Evolutionary conservation across 2,888 invertebrate species (phyloP), one percentile per base, ranked within the genome.

Genomic region (Andrena marginata): DNA sequence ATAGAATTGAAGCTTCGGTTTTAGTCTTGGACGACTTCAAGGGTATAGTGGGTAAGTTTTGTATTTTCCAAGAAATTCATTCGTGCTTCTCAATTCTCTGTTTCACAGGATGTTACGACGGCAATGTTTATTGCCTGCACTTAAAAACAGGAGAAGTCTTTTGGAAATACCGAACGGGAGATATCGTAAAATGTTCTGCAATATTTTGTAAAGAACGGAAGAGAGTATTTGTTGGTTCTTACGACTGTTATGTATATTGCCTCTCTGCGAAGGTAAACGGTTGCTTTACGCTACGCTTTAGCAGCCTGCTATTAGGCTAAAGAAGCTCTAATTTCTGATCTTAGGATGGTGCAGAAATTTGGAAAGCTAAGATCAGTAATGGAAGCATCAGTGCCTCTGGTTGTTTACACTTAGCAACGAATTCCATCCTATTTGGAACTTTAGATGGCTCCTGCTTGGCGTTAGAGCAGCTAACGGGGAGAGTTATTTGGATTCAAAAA

Each of bases 1-100:
- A 97, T 87, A 95, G 98, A 68, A 95, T 98, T 42, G 98, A 98
- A 94, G 96, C 97, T 0, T 95, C 96, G 1, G 94, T 96, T 1
- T 92, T 95, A 16, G 95, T 95, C 87, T 91, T 94, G 7, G 86
- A 92, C 35, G 88, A 93, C 29, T 91, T 94, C 3, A 93, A 94
- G 87, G 96, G 97, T 0, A 95, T 97, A 77, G 96, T 98, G 26
- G 98, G 98, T 95, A 91, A 91, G 91, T 69, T 60, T 59, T 3
- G 23, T 56, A 31, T n/a, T 60, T 10, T 13, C 8, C 4, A n/a
- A 8, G 6, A 51, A 4, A 10, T n/a, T 65, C 13, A 1, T 48
- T 51, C 16, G 0, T 0, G 2, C 16, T 20, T 48, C 2, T 65
- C 62, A n/a, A 23, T 51, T 2, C 62, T 5, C 26, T 13, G 13